Base-by-base conservation (phyloP, 1,140 invertebrate genomes). In the Bombus sylvicola region DNA sequence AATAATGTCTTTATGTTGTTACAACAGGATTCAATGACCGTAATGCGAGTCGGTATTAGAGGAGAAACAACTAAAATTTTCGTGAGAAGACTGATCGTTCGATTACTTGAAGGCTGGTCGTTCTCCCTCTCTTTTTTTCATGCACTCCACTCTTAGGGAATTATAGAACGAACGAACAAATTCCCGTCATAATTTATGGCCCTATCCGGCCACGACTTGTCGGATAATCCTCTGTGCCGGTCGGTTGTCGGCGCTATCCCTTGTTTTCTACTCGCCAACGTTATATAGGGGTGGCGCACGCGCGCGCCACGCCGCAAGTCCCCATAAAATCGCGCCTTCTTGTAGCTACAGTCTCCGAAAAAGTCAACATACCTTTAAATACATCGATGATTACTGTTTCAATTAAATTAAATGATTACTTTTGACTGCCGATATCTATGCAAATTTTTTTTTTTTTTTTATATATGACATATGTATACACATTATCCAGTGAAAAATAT, bases 151-250 rank as follows among this genome's bases (percentile, higher is more conserved):
- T 88, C 66, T n/a, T 64, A 57, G 87, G 86, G 83, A 86, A 90
- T 90, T 90, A 86, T 91, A 84, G 71, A 88, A 74, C 81, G 86
- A 86, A 88, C 71, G 89, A 90, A 90, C 89, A 90, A 91, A 90
- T 91, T 90, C 77, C 83, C 73, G 85, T 85, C 80, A 90, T 91
- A 91, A 91, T 91, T 91, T 91, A 91, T 91, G 78, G 80, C 75
- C 88, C 83, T 90, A 91, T 91, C 89, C 89, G 66, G 80, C 81
- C 68, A 87, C 85, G 88, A 78, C 71, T 89, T 71, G 82, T 79
- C 80, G 89, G 89, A 90, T 90, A 90, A 90, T 89, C 89, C 86
- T 81, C 86, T 79, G 68, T 86, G 68, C 87, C 68, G 81, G 81
- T 87, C 88, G 81, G 64, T 89, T 89, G 88, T 86, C 87, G 84